Evolutionary conservation across 2,113 vertebrate genomes (phyloP).

Genomic region (Lynx canadensis): DNA sequence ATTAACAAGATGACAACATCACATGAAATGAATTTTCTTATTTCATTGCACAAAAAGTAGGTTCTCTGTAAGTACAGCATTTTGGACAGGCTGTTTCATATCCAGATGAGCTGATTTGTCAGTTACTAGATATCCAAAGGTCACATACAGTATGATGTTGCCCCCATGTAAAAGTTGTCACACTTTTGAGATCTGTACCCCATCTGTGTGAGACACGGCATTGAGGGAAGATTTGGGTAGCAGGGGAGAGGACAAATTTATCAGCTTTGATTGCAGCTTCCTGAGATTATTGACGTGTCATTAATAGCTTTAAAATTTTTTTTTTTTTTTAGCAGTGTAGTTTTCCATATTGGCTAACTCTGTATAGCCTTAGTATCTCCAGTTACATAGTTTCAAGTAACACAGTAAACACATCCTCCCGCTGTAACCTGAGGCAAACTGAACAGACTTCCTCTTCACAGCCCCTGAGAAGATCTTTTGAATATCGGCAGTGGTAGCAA

Average conservation of each 20-base stretch:
- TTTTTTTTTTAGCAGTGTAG: not conserved
- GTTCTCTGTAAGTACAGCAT: not conserved
- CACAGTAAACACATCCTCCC: slow-evolving; percentile 17
- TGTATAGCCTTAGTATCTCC: slow-evolving; percentile 13
- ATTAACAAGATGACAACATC: not conserved
- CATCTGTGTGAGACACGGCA: not conserved
- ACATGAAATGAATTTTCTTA: slow-evolving; percentile 18
- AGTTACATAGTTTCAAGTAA: slow-evolving; percentile 65
- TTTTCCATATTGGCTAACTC: slow-evolving; percentile 53
- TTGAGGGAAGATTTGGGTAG: slow-evolving; percentile 1
- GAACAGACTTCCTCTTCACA: slow-evolving; percentile 12
- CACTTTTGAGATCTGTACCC: slow-evolving; percentile 38
- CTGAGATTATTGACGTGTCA: not conserved
- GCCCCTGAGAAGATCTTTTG: not conserved
- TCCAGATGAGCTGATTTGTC: not conserved
- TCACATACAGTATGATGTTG: not conserved
- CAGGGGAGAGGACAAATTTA: not conserved
- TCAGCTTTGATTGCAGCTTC: slow-evolving; percentile 21
- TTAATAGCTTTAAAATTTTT: not conserved
- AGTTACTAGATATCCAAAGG: slow-evolving; percentile 15
- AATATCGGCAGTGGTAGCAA: slow-evolving; percentile 5
- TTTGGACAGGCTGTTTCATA: slow-evolving; percentile 41
- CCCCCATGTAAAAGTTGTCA: slow-evolving; percentile 19
- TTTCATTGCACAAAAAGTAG: not conserved
- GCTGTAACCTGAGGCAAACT: slow-evolving; percentile 48